A percentile compares a stretch with the other conserved stretches of the same genome.
Evolutionary conservation across 2,888 invertebrate genomes (phyloP).

Genomic region (Hemistola chrysoprasaria): DNA sequence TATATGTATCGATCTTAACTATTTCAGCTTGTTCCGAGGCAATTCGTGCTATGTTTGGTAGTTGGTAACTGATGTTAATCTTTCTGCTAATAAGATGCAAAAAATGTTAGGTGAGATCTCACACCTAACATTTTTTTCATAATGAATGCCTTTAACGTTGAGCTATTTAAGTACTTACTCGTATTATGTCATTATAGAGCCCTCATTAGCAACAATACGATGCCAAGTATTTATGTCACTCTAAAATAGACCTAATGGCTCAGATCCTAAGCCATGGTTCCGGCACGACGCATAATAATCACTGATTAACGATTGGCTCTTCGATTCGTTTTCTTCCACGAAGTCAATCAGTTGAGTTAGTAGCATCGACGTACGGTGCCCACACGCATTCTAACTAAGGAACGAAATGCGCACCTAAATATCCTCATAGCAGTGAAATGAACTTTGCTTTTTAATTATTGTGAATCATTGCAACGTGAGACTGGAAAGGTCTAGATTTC

Average conservation of each 20-base stretch:
- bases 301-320: slow-evolving; percentile 21
- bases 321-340: slow-evolving; percentile 24
- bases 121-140: not conserved
- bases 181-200: slow-evolving; percentile 30
- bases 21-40: too few relatives aligned
- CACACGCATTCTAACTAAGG: too few relatives aligned
- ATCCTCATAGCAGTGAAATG: too few relatives aligned
- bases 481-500: too few relatives aligned
- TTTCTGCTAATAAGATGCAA: too few relatives aligned
- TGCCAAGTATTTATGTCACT: slow-evolving; percentile 28
- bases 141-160: slow-evolving; percentile 4
- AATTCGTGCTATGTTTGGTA: too few relatives aligned
- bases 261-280: slow-evolving; percentile 20
- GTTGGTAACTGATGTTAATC: too few relatives aligned
- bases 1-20: too few relatives aligned
- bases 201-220: slow-evolving; percentile 31
- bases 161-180: slow-evolving; percentile 24
- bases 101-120: too few relatives aligned
- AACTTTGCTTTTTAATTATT: too few relatives aligned
- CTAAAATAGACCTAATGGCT: slow-evolving; percentile 25
- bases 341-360: slow-evolving; percentile 17
- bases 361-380: slow-evolving; percentile 12
- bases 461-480: too few relatives aligned
- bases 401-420: too few relatives aligned
- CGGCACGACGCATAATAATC: slow-evolving; percentile 11